phyloP scores from a whole-genome alignment of 2,888 invertebrate species.

The Eupsilia transversa region DNA sequence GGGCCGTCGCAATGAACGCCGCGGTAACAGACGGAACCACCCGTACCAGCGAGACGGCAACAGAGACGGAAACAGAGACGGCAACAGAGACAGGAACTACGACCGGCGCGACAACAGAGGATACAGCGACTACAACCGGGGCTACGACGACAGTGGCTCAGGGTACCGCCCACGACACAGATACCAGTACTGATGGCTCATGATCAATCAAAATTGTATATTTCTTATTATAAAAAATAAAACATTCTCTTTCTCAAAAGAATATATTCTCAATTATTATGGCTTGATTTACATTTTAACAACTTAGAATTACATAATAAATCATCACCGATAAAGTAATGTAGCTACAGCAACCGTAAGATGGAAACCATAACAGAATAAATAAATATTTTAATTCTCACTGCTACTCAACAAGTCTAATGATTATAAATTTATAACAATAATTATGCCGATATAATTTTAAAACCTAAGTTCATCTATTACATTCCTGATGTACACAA shows the following conservation, averaged over 20 bases:
- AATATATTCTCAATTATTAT: constrained; percentile 91
- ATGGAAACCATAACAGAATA: constrained; percentile 86
- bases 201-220: constrained; percentile 6
- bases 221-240: constrained; percentile 58
- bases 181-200: constrained; percentile 64
- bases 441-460: constrained; percentile 87
- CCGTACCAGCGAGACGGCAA: constrained; percentile 54
- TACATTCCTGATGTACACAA: constrained; percentile 79
- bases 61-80: constrained; percentile 67
- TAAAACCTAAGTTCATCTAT: constrained; percentile 79
- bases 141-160: constrained; percentile 63
- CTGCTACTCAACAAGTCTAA: constrained; percentile 89
- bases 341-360: constrained; percentile 87
- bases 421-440: constrained; percentile 88
- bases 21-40: constrained; percentile 67
- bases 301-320: constrained; percentile 90
- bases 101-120: constrained; percentile 59
- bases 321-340: constrained; percentile 89
- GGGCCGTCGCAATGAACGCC: constrained; percentile 78
- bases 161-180: constrained; percentile 68
- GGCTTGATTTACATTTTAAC: constrained; percentile 91
- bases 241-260: constrained; percentile 83
- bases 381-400: constrained; percentile 88
- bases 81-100: constrained; percentile 49
- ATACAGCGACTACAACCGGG: constrained; percentile 69